Percentiles rank a stretch among this genome's conserved stretches.
Evolutionary conservation across 2,888 invertebrate species (phyloP).

Genomic region (Lamellibrachia columna): DNA sequence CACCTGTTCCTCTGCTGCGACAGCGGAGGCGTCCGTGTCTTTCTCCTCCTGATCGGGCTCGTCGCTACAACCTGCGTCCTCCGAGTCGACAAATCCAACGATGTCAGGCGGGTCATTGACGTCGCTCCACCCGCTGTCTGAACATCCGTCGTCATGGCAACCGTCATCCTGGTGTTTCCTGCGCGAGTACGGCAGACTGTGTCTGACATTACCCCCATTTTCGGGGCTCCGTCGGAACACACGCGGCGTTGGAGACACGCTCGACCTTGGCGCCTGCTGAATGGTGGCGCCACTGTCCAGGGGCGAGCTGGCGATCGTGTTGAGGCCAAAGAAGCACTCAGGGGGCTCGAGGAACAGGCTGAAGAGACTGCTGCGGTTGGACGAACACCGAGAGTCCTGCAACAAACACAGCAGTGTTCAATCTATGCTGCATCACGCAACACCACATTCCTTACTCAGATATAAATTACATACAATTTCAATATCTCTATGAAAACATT

Average conservation of each 20-base stretch:
- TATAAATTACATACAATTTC: too few species aligned
- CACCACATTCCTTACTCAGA: too few species aligned
- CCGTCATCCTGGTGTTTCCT: background rate
- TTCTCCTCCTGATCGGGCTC: slow-evolving; percentile 20
- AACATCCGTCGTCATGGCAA: slow-evolving; percentile 20
- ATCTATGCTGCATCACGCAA: too few species aligned
- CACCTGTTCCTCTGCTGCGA: slow-evolving; percentile 43
- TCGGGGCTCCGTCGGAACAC: background rate
- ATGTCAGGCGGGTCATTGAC: slow-evolving; percentile 16
- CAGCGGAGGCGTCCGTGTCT: background rate
- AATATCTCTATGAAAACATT: too few species aligned
- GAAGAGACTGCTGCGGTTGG: slow-evolving; percentile 18
- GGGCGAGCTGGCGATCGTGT: slow-evolving; percentile 61
- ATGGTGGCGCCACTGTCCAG: slow-evolving; percentile 45
- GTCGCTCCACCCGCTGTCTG: slow-evolving; percentile 34
- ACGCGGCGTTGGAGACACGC: background rate
- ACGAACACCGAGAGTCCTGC: slow-evolving; percentile 25
- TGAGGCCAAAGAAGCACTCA: slow-evolving; percentile 42
- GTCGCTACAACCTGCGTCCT: slow-evolving; percentile 27
- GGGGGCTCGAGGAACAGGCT: slow-evolving; percentile 34
- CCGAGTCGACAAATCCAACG: slow-evolving; percentile 26
- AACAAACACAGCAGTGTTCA: background rate
- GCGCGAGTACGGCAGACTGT: background rate
- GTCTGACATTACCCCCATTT: background rate
- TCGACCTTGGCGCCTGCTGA: slow-evolving; percentile 13